A percentile compares a stretch with the other conserved stretches of the same genome.
Conservation (phyloP, 2,113 vertebrate species). For the Burhinus oedicnemus region DNA sequence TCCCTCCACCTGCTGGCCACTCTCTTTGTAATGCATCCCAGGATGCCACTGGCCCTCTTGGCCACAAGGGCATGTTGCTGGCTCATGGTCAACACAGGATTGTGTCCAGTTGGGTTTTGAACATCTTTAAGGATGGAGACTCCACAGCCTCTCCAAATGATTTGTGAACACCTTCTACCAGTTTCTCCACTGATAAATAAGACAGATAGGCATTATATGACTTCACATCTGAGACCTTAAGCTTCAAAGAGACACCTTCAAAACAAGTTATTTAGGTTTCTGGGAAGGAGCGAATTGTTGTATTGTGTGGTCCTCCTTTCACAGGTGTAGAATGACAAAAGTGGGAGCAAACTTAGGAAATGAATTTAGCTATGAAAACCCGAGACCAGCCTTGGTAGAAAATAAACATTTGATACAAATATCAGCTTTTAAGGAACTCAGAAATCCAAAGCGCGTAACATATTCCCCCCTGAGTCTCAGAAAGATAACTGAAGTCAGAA, state of each 20-base stretch:
- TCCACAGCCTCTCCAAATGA: rapidly evolving
- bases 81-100: background rate
- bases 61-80: too few species aligned
- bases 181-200: background rate
- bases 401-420: rapidly evolving
- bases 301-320: background rate
- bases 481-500: background rate
- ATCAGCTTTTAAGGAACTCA: background rate
- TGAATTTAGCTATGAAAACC: background rate
- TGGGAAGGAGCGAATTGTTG: background rate
- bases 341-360: background rate
- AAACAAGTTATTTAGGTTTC: too few species aligned
- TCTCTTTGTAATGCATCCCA: too few species aligned
- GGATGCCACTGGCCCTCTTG: too few species aligned
- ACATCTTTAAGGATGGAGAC: background rate
- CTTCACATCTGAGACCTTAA: too few species aligned
- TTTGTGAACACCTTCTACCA: background rate
- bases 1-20: too few species aligned
- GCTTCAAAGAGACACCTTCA: background rate
- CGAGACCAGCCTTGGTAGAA: rapidly evolving
- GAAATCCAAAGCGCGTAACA: background rate
- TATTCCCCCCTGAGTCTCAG: background rate
- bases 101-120: background rate
- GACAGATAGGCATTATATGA: background rate
- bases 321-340: rapidly evolving